A percentile compares a stretch with the other conserved stretches of the same genome.
Conservation (phyloP, 2,888 invertebrate genomes). For the Erebia epiphron region DNA sequence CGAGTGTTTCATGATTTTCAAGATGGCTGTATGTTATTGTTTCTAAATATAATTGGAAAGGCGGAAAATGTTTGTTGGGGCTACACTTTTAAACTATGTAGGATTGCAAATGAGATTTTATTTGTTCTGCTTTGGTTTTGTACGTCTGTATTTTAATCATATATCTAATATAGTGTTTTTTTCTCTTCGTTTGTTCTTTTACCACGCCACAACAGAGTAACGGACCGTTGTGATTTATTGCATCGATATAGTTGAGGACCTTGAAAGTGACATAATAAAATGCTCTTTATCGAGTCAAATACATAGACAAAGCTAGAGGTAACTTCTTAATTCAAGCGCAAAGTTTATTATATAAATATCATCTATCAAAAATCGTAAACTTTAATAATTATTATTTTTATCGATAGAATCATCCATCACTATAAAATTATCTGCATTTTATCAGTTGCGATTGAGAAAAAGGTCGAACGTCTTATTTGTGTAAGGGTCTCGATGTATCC, state of each 20-base stretch:
- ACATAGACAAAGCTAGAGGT: too few relatives aligned
- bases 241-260: too few relatives aligned
- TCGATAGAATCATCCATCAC: conserved; percentile 42
- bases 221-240: too few relatives aligned
- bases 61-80: conserved; percentile 14
- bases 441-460: conserved; percentile 56
- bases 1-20: conserved; percentile 17
- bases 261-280: too few relatives aligned
- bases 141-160: neutral
- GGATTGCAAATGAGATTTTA: conserved; percentile 7
- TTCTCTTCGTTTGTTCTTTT: too few relatives aligned
- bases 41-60: conserved; percentile 19
- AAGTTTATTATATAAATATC: too few relatives aligned
- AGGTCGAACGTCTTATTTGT: conserved; percentile 56
- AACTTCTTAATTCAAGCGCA: too few relatives aligned
- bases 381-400: neutral
- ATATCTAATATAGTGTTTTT: too few relatives aligned
- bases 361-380: too few relatives aligned
- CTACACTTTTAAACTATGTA: conserved; percentile 10
- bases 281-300: too few relatives aligned
- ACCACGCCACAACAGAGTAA: too few relatives aligned
- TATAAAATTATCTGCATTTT: conserved; percentile 55
- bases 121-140: neutral
- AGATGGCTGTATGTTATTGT: conserved; percentile 20
- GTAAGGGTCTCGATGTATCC: conserved; percentile 34